Evolutionary conservation across 2,797 vertebrate species (phyloP).

Genomic region (Protonibea diacanthus): DNA sequence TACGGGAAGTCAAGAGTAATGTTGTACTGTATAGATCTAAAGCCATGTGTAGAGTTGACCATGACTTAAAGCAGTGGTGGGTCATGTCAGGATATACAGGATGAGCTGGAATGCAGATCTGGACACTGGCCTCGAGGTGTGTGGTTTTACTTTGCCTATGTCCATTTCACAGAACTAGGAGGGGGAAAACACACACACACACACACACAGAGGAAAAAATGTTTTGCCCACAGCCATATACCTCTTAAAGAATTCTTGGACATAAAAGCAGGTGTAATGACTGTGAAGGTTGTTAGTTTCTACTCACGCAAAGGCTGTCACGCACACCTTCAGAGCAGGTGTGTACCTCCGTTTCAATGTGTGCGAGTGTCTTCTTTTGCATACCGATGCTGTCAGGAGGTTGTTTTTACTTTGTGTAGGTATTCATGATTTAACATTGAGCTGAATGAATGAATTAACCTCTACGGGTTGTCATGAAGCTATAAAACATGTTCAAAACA

Average conservation of each 20-base stretch:
- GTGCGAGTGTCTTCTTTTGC: slow-evolving; percentile 50
- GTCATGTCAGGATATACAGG: slow-evolving; percentile 25
- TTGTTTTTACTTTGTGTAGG: slow-evolving; percentile 30
- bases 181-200: slow-evolving; percentile 1
- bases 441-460: slow-evolving; percentile 7
- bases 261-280: slow-evolving; percentile 83
- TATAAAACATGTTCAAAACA: slow-evolving; percentile 1
- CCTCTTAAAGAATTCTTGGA: slow-evolving; percentile 72
- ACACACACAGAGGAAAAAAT: slow-evolving; percentile 18
- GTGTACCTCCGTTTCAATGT: slow-evolving; percentile 48
- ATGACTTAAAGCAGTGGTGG: slow-evolving; percentile 4
- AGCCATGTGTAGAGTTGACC: slow-evolving; percentile 6
- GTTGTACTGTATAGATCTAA: slow-evolving; percentile 22
- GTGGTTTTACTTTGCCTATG: slow-evolving; percentile 25
- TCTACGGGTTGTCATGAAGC: neutral
- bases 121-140: slow-evolving; percentile 27
- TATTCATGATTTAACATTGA: slow-evolving; percentile 46
- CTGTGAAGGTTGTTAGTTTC: slow-evolving; percentile 73
- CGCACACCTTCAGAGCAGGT: slow-evolving; percentile 72
- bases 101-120: slow-evolving; percentile 28
- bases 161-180: slow-evolving; percentile 50
- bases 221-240: slow-evolving; percentile 75
- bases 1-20: slow-evolving; percentile 26
- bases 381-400: slow-evolving; percentile 51
- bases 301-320: slow-evolving; percentile 78